phyloP scores from a whole-genome alignment of 2,113 vertebrate species.

The Struthio camelus region DNA sequence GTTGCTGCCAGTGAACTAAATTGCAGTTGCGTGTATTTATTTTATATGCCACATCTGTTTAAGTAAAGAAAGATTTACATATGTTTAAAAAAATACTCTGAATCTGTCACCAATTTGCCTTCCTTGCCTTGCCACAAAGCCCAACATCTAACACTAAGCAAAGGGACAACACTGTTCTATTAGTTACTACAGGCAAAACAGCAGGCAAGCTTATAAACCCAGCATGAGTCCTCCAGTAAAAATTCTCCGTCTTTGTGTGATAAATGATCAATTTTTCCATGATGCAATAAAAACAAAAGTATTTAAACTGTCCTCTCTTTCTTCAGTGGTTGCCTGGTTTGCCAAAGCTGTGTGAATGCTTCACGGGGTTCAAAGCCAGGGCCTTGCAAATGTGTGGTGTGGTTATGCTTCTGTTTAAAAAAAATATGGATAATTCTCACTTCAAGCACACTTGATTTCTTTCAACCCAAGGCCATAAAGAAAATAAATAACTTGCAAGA shows the following conservation, averaged over 20 bases:
- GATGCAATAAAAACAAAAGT: conserved; percentile 21
- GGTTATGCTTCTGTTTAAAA: conserved; percentile 45
- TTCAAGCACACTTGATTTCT: conserved; percentile 58
- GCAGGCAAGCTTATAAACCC: conserved; percentile 11
- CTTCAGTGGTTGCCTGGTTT: conserved; percentile 9
- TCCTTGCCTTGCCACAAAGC: neutral
- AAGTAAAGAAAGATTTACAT: neutral
- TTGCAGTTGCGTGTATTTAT: conserved; percentile 1
- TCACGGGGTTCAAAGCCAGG: conserved; percentile 35
- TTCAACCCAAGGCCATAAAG: conserved; percentile 55
- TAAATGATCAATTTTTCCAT: conserved; percentile 59
- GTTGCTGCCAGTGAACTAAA: conserved; percentile 12
- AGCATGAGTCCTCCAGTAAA: conserved; percentile 7
- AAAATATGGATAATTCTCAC: conserved; percentile 49
- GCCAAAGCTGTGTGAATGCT: neutral
- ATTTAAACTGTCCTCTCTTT: conserved; percentile 21
- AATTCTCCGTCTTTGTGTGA: conserved; percentile 46
- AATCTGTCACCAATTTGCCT: conserved; percentile 44
- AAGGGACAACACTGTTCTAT: conserved; percentile 9
- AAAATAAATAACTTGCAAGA: conserved; percentile 66
- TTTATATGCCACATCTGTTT: conserved; percentile 16
- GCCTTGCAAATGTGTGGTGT: neutral
- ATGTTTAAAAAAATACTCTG: neutral
- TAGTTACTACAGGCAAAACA: neutral
- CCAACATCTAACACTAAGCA: neutral